Conservation (phyloP, 2,797 vertebrate genomes). For the Tokudaia tokunoshimensis region DNA sequence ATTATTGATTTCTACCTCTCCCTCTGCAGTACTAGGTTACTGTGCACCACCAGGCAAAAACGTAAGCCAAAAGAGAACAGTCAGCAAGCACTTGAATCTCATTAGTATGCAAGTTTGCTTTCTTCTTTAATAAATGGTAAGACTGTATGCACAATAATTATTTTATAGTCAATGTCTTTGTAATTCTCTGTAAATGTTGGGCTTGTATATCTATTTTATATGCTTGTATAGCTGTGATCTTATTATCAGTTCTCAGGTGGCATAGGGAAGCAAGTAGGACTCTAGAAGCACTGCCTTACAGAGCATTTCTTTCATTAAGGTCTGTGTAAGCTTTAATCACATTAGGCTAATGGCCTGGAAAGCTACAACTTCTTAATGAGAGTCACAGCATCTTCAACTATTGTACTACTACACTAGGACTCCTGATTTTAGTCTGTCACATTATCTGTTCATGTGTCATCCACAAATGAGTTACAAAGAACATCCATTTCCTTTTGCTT, state of each 20-base stretch:
- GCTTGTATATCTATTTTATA: not conserved
- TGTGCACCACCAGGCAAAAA: not conserved
- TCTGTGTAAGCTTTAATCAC: not conserved
- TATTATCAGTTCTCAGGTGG: not conserved
- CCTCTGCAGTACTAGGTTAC: not conserved
- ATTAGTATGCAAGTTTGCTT: not conserved
- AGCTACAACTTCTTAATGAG: not conserved
- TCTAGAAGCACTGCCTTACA: not conserved
- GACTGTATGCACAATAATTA: not conserved
- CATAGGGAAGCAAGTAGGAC: not conserved
- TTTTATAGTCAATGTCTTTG: not conserved
- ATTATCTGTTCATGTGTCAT: not conserved
- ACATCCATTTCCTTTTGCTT: not conserved
- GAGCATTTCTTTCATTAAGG: not conserved
- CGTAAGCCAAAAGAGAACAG: not conserved
- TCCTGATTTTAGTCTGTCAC: not conserved
- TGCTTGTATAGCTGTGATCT: not conserved
- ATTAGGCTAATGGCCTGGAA: not conserved
- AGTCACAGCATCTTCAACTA: not conserved
- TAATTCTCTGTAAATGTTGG: not conserved
- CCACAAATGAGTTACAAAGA: not conserved
- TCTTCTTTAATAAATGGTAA: not conserved
- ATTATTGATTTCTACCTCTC: not conserved
- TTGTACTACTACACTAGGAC: not conserved
- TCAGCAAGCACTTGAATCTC: not conserved